Percentiles rank a stretch among this genome's conserved stretches.
These are phyloP conservation scores for Shargacucullia verbasci DNA, from an alignment of 2,888 invertebrate genomes.

Conservation along the genomic window DNA sequence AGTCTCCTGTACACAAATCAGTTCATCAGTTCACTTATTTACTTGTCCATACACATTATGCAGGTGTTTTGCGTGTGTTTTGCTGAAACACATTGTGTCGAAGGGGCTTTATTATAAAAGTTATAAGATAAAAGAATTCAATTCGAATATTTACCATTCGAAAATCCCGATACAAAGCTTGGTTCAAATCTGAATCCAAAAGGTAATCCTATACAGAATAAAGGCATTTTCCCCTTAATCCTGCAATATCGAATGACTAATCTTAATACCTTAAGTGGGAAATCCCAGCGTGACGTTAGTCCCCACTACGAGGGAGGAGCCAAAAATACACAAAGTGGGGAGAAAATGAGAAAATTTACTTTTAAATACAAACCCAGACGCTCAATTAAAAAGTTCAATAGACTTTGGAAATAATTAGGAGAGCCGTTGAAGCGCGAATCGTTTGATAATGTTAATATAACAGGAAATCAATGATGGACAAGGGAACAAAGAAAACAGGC, in stretches of 20 bases:
- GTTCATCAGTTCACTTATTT: no score
- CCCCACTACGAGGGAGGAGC: conserved; percentile 12
- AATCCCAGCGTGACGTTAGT: conserved; percentile 26
- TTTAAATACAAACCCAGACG: conserved; percentile 14
- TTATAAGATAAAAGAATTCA: no score
- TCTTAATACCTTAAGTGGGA: conserved; percentile 32
- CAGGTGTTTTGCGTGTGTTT: no score
- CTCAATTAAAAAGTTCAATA: conserved; percentile 12
- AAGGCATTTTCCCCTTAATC: conserved; percentile 7
- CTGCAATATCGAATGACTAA: conserved; percentile 43
- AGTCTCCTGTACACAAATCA: no score
- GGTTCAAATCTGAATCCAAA: conserved; percentile 8
- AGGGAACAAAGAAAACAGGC: not conserved
- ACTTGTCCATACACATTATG: no score
- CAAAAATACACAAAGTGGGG: conserved; percentile 14
- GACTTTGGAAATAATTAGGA: not conserved
- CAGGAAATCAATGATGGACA: not conserved
- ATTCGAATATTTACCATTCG: not conserved
- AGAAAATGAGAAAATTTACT: conserved; percentile 14
- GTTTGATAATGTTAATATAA: not conserved
- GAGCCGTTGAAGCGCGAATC: not conserved
- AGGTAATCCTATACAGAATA: conserved; percentile 7
- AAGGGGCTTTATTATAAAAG: no score
- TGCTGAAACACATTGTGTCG: no score
- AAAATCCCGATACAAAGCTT: not conserved